Conservation (phyloP, 2,113 vertebrate genomes). For the Eclectus roratus region DNA sequence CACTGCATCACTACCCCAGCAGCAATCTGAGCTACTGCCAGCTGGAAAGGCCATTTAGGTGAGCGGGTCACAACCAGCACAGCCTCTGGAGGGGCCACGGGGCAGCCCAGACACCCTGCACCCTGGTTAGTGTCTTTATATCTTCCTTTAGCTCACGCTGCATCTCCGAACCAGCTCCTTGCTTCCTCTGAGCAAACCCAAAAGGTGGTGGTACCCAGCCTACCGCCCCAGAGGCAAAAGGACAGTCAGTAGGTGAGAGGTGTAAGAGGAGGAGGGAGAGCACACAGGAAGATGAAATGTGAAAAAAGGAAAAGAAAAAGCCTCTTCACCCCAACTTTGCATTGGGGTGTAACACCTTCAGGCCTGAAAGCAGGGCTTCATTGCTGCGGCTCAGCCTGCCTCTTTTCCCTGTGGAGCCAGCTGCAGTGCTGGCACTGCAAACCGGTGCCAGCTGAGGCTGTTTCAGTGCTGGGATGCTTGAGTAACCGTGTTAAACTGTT, state of each 20-base stretch:
- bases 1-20: neutral
- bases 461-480: neutral
- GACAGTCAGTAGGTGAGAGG: neutral
- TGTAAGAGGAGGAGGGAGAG: neutral
- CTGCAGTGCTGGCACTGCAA: slow-evolving; percentile 25
- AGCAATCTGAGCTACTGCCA: neutral
- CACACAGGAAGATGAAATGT: neutral
- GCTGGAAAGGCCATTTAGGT: neutral
- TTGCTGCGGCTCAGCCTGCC: neutral
- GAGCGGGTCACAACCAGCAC: neutral
- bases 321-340: neutral
- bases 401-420: slow-evolving; percentile 11
- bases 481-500: neutral
- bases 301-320: neutral
- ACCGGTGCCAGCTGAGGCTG: neutral
- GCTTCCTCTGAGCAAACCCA: neutral
- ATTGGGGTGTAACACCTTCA: neutral
- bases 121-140: neutral
- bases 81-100: neutral
- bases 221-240: neutral
- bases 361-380: slow-evolving; percentile 6
- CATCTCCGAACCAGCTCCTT: neutral
- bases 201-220: neutral
- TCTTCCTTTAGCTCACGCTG: neutral
- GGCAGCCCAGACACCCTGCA: neutral